These are phyloP conservation scores for Oreohelix idahoensis DNA, from an alignment of 1,140 invertebrate species.

Conservation along the genomic window DNA sequence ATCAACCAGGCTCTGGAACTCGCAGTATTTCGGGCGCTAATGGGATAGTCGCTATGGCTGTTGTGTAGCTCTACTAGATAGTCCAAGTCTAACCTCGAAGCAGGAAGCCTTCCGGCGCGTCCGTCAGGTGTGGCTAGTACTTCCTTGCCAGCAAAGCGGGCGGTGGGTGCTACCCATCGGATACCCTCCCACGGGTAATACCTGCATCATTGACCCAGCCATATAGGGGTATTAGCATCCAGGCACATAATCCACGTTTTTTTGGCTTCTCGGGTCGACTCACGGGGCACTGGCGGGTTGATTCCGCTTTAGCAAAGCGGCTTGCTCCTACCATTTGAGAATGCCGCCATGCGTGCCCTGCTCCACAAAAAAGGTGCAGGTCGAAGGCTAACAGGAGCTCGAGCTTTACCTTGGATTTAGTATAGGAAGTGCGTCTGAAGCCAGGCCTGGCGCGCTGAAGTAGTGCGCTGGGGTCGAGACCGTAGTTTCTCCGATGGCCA, in stretches of 20 bases:
- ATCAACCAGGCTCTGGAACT: constrained; percentile 3
- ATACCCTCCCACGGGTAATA: not conserved
- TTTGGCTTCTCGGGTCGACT: not conserved
- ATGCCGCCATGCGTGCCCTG: not conserved
- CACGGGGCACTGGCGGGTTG: not conserved
- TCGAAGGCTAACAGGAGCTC: not conserved
- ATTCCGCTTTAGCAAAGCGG: not conserved
- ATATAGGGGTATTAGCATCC: not conserved
- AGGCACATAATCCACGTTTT: not conserved
- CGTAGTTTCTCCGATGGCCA: too few relatives aligned
- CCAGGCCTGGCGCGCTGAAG: too few relatives aligned
- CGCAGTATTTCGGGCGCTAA: not conserved
- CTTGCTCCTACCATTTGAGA: not conserved
- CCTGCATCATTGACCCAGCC: not conserved
- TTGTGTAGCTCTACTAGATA: not conserved
- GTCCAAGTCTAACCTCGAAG: not conserved
- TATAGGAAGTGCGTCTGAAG: too few relatives aligned
- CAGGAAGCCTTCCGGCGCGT: not conserved
- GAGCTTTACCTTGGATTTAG: too few relatives aligned
- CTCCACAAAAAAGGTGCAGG: not conserved
- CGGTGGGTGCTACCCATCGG: not conserved
- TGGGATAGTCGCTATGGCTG: not conserved
- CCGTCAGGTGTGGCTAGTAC: not conserved
- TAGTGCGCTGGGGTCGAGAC: too few relatives aligned
- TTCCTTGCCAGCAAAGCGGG: not conserved